Base-by-base conservation (phyloP, 2,113 vertebrate genomes). In the Hemicordylus capensis region DNA sequence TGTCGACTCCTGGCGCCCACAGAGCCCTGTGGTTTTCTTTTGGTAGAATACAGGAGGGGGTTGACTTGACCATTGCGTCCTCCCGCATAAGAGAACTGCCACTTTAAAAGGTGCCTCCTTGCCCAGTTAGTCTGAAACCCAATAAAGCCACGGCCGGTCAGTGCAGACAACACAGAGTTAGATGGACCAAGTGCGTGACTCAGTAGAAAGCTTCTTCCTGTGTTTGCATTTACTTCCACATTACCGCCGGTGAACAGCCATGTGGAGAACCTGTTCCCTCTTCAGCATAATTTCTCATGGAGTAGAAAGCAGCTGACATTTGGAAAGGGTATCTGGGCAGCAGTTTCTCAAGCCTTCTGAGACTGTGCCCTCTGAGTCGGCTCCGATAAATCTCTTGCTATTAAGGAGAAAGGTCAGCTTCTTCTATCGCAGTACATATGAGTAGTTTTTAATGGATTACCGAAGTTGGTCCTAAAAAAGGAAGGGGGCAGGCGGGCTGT, bases 231-330 rank as follows among this genome's bases (percentile, higher is more conserved):
- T 44, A n/a, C 22, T 73, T 44, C 28, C 34, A 42, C 66, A 3
- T 64, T 19, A 4, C 19, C 15, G 20, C 48, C 66, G 63, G 6
- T 59, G 12, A 83, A 20, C 63, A 83, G 34, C 56, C 34, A n/a
- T 42, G 24, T 1, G 14, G 37, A 58, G 56, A 77, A 28, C 1
- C 15, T 37, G 4, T 59, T 4, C 4, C 4, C 12, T 26, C 26
- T 58, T 34, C 70, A 28, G 59, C 44, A 19, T 28, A 19, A 4
- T 66, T 64, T 84, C 59, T 39, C 46, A 28, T 2, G 59, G 66
- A 84, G 80, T 54, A 72, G 69, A 72, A 82, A 81, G 69, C 9
- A n/a, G 28, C 17, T 84, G 83, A 84, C 74, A 58, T 84, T 84
- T 84, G 48, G 28, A 84, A 84, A 84, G 83, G 83, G 61, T 66